Conservation (phyloP, 2,888 invertebrate genomes). For the Xylota segnis region DNA sequence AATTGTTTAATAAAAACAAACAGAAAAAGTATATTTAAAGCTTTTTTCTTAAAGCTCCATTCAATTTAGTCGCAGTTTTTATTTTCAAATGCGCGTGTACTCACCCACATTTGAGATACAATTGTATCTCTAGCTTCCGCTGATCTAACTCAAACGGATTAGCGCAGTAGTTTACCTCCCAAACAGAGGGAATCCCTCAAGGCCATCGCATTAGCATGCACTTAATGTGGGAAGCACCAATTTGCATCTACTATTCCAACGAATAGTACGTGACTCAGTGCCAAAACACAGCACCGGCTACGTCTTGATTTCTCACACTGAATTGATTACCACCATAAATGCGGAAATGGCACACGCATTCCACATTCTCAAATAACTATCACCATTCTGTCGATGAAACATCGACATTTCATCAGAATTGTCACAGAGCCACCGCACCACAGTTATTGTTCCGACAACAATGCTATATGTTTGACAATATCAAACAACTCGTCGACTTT, state of each 20-base stretch:
- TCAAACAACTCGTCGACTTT: conserved; percentile 21
- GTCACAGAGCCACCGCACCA: conserved; percentile 5
- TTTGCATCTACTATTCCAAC: conserved; percentile 30
- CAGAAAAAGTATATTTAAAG: background rate
- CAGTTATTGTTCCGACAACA: background rate
- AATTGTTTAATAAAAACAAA: too few species aligned
- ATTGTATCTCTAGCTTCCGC: background rate
- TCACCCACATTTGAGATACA: background rate
- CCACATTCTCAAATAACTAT: conserved; percentile 1
- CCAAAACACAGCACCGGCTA: conserved; percentile 53
- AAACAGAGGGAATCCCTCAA: conserved; percentile 72
- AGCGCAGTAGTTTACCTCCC: background rate
- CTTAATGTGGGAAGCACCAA: conserved; percentile 20
- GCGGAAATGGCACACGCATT: conserved; percentile 39
- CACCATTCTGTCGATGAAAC: conserved; percentile 52
- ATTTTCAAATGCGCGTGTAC: background rate
- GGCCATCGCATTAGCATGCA: conserved; percentile 51
- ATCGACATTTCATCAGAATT: conserved; percentile 56
- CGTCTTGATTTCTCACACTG: conserved; percentile 41
- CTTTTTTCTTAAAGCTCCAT: background rate
- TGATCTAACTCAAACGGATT: background rate
- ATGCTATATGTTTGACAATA: conserved; percentile 6
- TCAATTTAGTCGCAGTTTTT: background rate
- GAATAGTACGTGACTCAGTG: conserved; percentile 57
- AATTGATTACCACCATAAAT: conserved; percentile 13